Base-by-base conservation (phyloP, 2,113 vertebrate species). In the Trematomus loennbergii region DNA sequence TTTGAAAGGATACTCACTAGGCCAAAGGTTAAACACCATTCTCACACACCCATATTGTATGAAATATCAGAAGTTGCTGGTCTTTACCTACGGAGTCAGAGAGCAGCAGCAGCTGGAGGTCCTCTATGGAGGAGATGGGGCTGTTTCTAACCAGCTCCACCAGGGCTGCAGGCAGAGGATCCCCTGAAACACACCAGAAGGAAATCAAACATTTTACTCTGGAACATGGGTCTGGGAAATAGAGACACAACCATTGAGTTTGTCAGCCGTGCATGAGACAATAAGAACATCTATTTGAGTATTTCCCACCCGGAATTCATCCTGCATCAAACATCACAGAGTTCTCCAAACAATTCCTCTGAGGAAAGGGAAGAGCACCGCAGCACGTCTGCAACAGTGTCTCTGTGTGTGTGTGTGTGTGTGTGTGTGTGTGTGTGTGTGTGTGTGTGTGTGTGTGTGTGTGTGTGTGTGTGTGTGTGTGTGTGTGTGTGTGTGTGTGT, bases 81-180 rank as follows among this genome's bases (percentile, higher is more conserved):
- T 92, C 96, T 97, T 99, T 99, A 99, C 98, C 98, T 97, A 96
- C 94, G 95, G 98, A 97, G 96, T 98, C 97, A 96, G 97, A 90
- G 61, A 89, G 95, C 90, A 99, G 96, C 91, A 98, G 94, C 64
- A 94, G 96, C 93, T 97, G 97, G 72, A 99, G 96, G 90, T 98
- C 98, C 29, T 96, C 96, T 29, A 98, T 96, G 86, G 97, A 98
- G 64, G 95, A 95, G 91, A 98, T 95, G 15, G 97, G 95, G 75
- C 93, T 94, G 91, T 92, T 96, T 77, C 96, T 96, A 95, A 99
- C 95, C 95, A 98, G 96, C 94, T 99, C 95, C 87, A 97, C 97
- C 93, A 99, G 95, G 54, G 97, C 97, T 92, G 96, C 96, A 0
- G 98, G 97, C 91, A 99, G 96, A 92, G 96, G 96, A 78, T 98